These are phyloP conservation scores for Phyllostomus hastatus DNA, from an alignment of 2,113 vertebrate species.

Conservation along the genomic window DNA sequence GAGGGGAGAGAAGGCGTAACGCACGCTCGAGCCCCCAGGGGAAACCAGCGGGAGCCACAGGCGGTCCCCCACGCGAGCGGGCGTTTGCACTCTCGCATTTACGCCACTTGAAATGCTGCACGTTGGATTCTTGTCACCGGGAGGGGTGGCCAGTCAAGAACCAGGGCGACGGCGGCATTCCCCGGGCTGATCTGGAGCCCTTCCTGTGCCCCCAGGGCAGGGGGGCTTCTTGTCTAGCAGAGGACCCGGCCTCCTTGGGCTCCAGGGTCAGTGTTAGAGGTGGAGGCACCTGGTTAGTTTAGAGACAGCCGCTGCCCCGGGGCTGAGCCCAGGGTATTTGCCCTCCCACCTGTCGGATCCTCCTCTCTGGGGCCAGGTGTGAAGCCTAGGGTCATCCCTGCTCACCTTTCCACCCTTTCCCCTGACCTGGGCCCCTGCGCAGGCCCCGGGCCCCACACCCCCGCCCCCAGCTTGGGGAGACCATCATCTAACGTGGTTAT, in stretches of 20 bases:
- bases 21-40: background rate
- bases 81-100: background rate
- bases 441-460: background rate
- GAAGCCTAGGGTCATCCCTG: background rate
- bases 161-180: background rate
- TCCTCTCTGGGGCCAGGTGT: background rate
- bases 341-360: background rate
- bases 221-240: background rate
- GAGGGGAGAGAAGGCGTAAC: background rate
- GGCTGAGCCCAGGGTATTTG: too few species aligned
- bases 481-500: background rate
- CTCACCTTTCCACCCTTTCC: background rate
- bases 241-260: background rate
- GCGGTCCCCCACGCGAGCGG: background rate
- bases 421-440: background rate
- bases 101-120: background rate
- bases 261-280: background rate
- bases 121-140: background rate
- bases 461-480: background rate
- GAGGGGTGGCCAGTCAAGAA: background rate
- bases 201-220: background rate
- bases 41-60: fast-evolving
- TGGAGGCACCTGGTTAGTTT: background rate
- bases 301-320: background rate
- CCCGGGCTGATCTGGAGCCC: background rate